Evolutionary conservation across 2,888 invertebrate species (phyloP).

Genomic region (Deilephila elpenor): DNA sequence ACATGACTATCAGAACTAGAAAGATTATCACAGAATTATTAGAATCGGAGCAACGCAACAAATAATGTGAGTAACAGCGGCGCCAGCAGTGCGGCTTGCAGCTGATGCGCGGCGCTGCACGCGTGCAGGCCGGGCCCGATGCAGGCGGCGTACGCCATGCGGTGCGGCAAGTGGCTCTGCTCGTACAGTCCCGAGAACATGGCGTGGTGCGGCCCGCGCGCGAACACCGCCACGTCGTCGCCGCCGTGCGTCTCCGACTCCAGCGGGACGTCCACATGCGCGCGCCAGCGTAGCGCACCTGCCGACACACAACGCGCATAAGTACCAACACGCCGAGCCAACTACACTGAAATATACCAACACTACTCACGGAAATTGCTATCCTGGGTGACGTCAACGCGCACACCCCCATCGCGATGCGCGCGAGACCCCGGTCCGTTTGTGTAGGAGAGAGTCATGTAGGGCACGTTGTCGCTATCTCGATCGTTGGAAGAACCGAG

Average conservation of each 20-base stretch:
- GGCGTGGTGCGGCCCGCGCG: slow-evolving; percentile 88
- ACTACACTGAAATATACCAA: neutral
- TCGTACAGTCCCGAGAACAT: slow-evolving; percentile 91
- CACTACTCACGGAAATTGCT: slow-evolving; percentile 57
- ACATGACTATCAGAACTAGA: slow-evolving; percentile 23
- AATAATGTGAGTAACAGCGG: slow-evolving; percentile 11
- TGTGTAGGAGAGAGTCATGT: slow-evolving; percentile 84
- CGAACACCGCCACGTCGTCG: slow-evolving; percentile 91
- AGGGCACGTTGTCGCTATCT: slow-evolving; percentile 76
- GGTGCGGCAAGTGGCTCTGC: slow-evolving; percentile 91
- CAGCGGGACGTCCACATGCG: slow-evolving; percentile 82
- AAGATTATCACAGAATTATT: neutral
- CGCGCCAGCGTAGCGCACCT: slow-evolving; percentile 52
- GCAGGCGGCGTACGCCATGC: slow-evolving; percentile 89
- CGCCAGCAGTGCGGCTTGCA: slow-evolving; percentile 15
- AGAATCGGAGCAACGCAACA: neutral
- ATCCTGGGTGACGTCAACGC: slow-evolving; percentile 72
- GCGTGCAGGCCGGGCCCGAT: slow-evolving; percentile 83
- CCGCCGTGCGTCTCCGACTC: slow-evolving; percentile 89
- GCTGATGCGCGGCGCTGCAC: slow-evolving; percentile 49
- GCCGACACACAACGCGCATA: slow-evolving; percentile 3
- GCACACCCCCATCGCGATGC: slow-evolving; percentile 83
- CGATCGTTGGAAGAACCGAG: slow-evolving; percentile 67
- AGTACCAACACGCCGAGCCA: neutral
- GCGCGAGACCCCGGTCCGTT: slow-evolving; percentile 83